Evolutionary conservation across 2,113 vertebrate genomes (phyloP), one percentile per base, ranked within the genome.

Genomic region (Pelvicachromis taeniatus): DNA sequence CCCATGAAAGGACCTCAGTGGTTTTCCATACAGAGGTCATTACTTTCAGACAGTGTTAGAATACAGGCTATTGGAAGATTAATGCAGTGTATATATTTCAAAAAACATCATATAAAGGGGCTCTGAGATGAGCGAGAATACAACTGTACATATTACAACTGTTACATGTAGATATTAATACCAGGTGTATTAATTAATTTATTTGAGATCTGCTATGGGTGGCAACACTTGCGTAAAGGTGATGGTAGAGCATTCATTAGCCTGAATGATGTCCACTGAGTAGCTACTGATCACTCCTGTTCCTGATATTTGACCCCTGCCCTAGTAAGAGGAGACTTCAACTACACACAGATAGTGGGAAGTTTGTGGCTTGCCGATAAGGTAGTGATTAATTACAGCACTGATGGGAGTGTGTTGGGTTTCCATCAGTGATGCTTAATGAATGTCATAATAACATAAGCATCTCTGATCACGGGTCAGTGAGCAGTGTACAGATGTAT

Each of bases 301-400:
- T 77, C 56, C 91, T 92, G 92, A 94, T 93, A 93, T 93, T 84
- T 94, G 93, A 94, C 94, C 94, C 90, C 85, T 94, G 92, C 77
- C 85, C 87, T 56, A 53, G 88, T 88, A 93, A 95, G 82, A 90
- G 40, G 81, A 94, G 84, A 87, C 48, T 42, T 88, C 33, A 88
- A 59, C 73, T 78, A 85, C 50, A 82, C 80, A 48, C 65, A 91
- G 85, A 90, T 78, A 87, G 85, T 65, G 80, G 83, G 88, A 91
- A 91, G 93, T 88, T 92, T 91, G 87, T 45, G 58, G 84, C 73
- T 78, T 78, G 88, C 90, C 78, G 78, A 93, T 95, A 95, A 93
- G 93, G 83, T 83, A 70, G 84, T 95, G 94, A 96, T 95, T 95
- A 95, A 96, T 95, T 88, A 94, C 90, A 82, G 78, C 5, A 87